A percentile compares a stretch with the other conserved stretches of the same genome.
Evolutionary conservation across 2,888 invertebrate genomes (phyloP).

Genomic region (Odontocolon sp.): DNA sequence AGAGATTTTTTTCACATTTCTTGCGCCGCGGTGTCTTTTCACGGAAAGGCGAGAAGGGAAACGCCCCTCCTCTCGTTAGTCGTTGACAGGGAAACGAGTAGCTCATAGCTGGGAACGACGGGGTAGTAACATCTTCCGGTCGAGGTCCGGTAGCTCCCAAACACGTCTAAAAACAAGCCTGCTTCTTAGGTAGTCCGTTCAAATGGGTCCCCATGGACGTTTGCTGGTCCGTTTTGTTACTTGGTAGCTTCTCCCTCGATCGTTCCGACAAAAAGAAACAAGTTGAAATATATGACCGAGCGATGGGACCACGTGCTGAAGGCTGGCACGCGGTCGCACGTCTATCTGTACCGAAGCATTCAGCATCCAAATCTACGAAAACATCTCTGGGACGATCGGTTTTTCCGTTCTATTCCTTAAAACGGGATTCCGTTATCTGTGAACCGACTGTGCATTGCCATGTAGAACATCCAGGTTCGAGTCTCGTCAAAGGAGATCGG

Average conservation of each 20-base stretch:
- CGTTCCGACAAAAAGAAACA: conserved; percentile 10
- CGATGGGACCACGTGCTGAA: conserved; percentile 33
- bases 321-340: conserved; percentile 29
- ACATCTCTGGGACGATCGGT: background rate
- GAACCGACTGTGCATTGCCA: background rate
- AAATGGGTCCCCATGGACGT: conserved; percentile 27
- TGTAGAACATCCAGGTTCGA: background rate
- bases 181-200: conserved; percentile 23
- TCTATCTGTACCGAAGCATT: conserved; percentile 1
- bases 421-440: conserved; percentile 28
- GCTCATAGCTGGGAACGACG: conserved; percentile 46
- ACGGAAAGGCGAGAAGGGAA: conserved; percentile 29
- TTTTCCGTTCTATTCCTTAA: background rate
- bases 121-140: conserved; percentile 42
- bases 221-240: conserved; percentile 30
- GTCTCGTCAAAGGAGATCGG: background rate
- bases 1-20: conserved; percentile 34
- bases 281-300: conserved; percentile 11
- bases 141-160: conserved; percentile 35
- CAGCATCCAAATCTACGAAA: background rate
- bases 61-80: conserved; percentile 43
- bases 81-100: conserved; percentile 49
- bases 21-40: conserved; percentile 5
- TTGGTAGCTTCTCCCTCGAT: background rate
- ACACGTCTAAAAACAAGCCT: conserved; percentile 42